Conservation (phyloP, 2,113 vertebrate genomes). For the Psammodynastes pulverulentus region DNA sequence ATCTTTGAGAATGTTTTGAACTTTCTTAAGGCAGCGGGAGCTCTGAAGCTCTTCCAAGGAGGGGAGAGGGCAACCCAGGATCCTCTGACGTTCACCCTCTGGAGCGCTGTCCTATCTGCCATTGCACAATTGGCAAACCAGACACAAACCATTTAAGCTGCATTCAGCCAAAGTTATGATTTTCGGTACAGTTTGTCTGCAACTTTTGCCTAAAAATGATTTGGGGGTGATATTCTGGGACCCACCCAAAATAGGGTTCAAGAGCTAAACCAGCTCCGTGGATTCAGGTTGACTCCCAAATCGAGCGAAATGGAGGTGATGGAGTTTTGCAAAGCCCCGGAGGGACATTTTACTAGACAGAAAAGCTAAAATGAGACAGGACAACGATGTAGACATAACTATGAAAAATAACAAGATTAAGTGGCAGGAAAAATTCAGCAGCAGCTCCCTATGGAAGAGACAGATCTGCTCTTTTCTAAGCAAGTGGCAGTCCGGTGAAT, state of each 20-base stretch:
- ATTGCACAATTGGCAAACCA: too few species aligned
- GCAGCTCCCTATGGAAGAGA: not conserved
- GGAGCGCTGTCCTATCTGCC: too few species aligned
- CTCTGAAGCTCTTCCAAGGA: too few species aligned
- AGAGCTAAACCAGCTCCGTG: not conserved
- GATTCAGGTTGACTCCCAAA: not conserved
- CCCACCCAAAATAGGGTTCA: not conserved
- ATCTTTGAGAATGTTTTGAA: too few species aligned
- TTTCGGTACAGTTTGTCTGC: not conserved
- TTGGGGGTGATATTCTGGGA: not conserved
- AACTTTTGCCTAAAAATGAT: not conserved
- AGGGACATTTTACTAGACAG: too few species aligned
- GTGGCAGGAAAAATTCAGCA: not conserved
- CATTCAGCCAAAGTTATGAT: not conserved
- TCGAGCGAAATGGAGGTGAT: not conserved
- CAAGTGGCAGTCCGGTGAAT: not conserved
- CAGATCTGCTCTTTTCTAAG: not conserved
- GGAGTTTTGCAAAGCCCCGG: not conserved
- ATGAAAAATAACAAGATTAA: not conserved
- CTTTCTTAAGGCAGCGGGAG: too few species aligned
- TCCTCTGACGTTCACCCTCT: too few species aligned
- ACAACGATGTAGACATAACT: too few species aligned
- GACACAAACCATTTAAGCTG: too few species aligned
- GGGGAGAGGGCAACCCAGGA: too few species aligned
- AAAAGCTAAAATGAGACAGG: not conserved